Percentiles rank a stretch among this genome's conserved stretches.
phyloP scores from a whole-genome alignment of 2,888 invertebrate species.

The Tanaodytes sp. region DNA sequence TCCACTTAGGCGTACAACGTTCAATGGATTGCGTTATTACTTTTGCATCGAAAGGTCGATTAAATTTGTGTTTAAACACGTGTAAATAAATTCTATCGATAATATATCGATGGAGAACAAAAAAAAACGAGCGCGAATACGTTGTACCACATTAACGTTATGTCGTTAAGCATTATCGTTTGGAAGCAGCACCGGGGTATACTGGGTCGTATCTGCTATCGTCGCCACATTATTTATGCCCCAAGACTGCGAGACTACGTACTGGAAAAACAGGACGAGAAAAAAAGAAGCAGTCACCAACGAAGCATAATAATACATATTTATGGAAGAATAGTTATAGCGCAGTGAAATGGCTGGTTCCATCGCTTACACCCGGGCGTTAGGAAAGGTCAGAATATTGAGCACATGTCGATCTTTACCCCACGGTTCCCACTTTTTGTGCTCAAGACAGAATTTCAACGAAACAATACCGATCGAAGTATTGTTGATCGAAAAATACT shows the following conservation, averaged over 20 bases:
- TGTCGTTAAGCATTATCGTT: slow-evolving; percentile 46
- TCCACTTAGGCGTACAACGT: no score
- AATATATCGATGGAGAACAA: no score
- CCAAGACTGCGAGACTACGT: slow-evolving; percentile 45
- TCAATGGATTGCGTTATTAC: background rate
- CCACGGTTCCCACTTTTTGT: no score
- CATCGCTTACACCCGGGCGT: slow-evolving; percentile 9
- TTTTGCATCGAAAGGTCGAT: slow-evolving; percentile 11
- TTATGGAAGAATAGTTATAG: slow-evolving; percentile 41
- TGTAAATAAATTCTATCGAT: background rate
- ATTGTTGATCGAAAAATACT: no score
- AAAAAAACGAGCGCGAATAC: no score
- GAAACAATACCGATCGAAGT: no score
- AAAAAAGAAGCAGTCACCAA: slow-evolving; percentile 47
- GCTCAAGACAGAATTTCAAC: no score
- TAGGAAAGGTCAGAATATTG: slow-evolving; percentile 6
- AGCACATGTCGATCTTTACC: slow-evolving; percentile 5
- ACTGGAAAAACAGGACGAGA: no score
- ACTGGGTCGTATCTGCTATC: slow-evolving; percentile 45
- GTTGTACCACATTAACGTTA: slow-evolving; percentile 30
- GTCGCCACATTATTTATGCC: slow-evolving; percentile 54
- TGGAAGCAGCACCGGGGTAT: slow-evolving; percentile 32
- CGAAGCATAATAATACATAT: slow-evolving; percentile 49
- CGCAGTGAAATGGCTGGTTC: slow-evolving; percentile 25
- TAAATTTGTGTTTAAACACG: slow-evolving; percentile 33